Evolutionary conservation across 2,113 vertebrate genomes (phyloP).

Genomic region (Toxostoma redivivum): DNA sequence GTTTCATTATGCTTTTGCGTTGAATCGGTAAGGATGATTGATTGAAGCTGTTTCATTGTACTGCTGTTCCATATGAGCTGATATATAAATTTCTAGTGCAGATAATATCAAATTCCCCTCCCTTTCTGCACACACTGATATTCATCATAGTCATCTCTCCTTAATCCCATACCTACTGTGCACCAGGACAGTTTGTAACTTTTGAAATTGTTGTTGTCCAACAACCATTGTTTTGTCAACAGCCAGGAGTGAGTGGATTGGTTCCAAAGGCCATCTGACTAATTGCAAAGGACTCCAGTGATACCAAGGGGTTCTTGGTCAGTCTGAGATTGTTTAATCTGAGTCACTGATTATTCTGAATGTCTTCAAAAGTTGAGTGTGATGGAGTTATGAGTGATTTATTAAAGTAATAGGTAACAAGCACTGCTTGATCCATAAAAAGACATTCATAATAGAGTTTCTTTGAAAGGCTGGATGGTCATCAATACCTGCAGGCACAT

Average conservation of each 20-base stretch:
- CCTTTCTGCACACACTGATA: not conserved
- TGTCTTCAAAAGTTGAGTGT: not conserved
- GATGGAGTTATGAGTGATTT: not conserved
- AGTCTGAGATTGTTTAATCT: not conserved
- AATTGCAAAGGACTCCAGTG: not conserved
- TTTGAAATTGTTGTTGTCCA: not conserved
- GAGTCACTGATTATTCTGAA: not conserved
- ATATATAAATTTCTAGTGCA: not conserved
- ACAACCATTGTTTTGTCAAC: not conserved
- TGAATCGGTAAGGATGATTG: slow-evolving; percentile 84
- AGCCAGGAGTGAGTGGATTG: not conserved
- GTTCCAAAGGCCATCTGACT: not conserved
- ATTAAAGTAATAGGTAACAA: not conserved
- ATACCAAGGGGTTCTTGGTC: not conserved
- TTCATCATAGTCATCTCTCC: not conserved
- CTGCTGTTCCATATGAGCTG: not conserved
- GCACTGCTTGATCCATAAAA: not conserved
- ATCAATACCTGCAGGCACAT: not conserved
- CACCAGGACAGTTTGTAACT: not conserved
- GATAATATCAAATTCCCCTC: not conserved
- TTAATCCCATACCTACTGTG: not conserved
- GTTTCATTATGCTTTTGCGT: slow-evolving; percentile 94
- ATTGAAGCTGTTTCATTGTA: not conserved
- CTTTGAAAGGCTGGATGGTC: not conserved
- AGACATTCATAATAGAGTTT: not conserved